Conservation (phyloP, 1,140 invertebrate species). For the Babylonia areolata region DNA sequence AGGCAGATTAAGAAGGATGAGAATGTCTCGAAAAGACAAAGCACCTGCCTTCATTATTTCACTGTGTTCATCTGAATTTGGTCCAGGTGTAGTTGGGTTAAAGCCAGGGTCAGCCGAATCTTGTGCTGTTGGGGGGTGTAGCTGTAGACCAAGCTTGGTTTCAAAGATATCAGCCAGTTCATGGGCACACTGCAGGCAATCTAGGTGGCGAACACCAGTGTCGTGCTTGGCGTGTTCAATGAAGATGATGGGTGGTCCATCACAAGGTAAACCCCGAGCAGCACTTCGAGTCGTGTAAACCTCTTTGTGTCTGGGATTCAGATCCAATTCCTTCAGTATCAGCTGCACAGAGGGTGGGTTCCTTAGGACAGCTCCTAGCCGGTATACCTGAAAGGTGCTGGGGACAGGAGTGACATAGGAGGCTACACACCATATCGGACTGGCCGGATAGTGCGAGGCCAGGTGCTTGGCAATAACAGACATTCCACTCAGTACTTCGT, state of each 20-base stretch:
- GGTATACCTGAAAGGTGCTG: neutral
- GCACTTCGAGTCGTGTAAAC: conserved; percentile 22
- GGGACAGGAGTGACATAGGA: neutral
- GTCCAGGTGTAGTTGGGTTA: neutral
- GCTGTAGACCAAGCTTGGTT: neutral
- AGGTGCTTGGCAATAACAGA: neutral
- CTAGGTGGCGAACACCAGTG: neutral
- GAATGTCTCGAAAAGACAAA: conserved; percentile 3
- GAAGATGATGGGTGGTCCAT: conserved; percentile 12
- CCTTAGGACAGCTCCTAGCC: conserved; percentile 1
- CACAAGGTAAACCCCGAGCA: conserved; percentile 11
- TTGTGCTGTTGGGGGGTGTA: neutral
- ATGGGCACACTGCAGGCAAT: neutral
- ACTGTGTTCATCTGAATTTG: neutral
- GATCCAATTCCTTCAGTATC: neutral
- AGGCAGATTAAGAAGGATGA: neutral
- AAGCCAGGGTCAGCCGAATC: neutral
- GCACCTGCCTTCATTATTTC: neutral
- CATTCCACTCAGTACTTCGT: neutral
- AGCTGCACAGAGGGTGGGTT: conserved; percentile 30
- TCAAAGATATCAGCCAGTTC: conserved; percentile 22
- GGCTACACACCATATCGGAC: neutral
- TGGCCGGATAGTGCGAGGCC: neutral
- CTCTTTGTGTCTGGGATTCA: neutral
- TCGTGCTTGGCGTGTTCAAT: neutral